Percentiles rank a stretch among this genome's conserved stretches.
Evolutionary conservation across 2,113 vertebrate genomes (phyloP).

Genomic region (Pomatorhinus ruficollis): DNA sequence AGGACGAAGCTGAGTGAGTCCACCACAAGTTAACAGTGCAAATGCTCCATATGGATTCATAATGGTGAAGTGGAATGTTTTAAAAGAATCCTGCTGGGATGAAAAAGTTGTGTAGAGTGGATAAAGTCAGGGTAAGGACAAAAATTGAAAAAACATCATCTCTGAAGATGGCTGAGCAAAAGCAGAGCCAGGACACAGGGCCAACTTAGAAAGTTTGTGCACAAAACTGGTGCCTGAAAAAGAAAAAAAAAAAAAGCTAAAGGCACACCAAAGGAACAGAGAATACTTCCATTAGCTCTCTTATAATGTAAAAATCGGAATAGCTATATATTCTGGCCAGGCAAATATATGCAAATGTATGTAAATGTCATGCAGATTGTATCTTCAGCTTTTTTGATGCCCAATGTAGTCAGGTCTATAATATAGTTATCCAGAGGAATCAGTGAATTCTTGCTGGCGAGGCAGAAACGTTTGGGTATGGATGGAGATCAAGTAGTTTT

Average conservation of each 20-base stretch:
- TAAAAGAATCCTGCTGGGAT: not conserved
- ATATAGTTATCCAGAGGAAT: constrained; percentile 60
- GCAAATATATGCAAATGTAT: constrained; percentile 58
- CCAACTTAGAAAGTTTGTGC: not conserved
- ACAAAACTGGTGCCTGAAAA: not conserved
- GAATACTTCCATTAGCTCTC: constrained; percentile 10
- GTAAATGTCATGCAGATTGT: constrained; percentile 68
- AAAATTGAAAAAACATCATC: not conserved
- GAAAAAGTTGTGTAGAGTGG: not conserved
- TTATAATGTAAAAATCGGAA: constrained; percentile 56
- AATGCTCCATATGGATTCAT: not conserved
- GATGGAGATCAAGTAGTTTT: constrained; percentile 47
- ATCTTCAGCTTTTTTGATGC: constrained; percentile 69
- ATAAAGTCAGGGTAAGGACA: not conserved
- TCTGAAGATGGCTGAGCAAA: not conserved
- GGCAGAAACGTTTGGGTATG: constrained; percentile 38
- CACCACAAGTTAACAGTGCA: not conserved
- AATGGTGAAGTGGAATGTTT: not conserved
- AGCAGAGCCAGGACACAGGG: not conserved
- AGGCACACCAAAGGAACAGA: not conserved
- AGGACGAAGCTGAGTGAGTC: not conserved
- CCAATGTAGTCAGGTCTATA: constrained; percentile 42
- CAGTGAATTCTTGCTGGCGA: constrained; percentile 59
- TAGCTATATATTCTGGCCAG: constrained; percentile 29
- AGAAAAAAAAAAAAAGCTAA: not conserved